A percentile compares a stretch with the other conserved stretches of the same genome.
These are phyloP conservation scores for Gopherus flavomarginatus DNA, from an alignment of 2,113 vertebrate species.

Conservation along the genomic window DNA sequence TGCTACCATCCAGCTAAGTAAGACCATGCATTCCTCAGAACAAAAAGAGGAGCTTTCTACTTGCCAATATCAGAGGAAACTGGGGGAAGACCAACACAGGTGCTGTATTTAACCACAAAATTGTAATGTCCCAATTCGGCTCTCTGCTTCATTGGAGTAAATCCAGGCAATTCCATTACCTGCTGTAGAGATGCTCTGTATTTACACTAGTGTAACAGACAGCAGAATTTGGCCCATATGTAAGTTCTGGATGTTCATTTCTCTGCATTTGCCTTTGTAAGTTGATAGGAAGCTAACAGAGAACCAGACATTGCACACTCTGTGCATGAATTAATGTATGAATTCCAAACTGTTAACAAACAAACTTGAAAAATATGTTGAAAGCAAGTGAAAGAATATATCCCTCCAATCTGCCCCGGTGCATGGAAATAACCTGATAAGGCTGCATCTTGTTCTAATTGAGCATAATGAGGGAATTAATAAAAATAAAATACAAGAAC, in stretches of 20 bases:
- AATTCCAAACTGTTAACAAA: slow-evolving; percentile 57
- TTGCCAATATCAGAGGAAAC: slow-evolving; percentile 13
- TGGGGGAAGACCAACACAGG: slow-evolving; percentile 1
- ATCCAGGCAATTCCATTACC: neutral
- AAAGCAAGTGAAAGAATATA: slow-evolving; percentile 44
- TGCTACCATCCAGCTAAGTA: neutral
- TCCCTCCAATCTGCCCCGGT: slow-evolving; percentile 4
- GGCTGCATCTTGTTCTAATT: neutral
- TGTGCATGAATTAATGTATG: slow-evolving; percentile 27
- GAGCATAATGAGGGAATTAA: neutral
- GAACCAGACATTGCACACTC: slow-evolving; percentile 32
- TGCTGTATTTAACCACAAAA: slow-evolving; percentile 30
- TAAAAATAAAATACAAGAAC: neutral
- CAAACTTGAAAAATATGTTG: slow-evolving; percentile 62
- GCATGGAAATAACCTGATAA: neutral
- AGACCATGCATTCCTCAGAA: neutral
- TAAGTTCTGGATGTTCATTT: slow-evolving; percentile 59
- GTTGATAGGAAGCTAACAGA: slow-evolving; percentile 41
- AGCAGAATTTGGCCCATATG: neutral
- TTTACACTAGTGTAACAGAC: neutral
- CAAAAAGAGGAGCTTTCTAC: slow-evolving; percentile 5
- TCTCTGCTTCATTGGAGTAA: neutral
- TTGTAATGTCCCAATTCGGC: neutral
- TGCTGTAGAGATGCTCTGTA: neutral
- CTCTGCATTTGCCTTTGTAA: slow-evolving; percentile 34